phyloP scores from a whole-genome alignment of 2,888 invertebrate genomes.

The Hirtodrosophila alboralis region DNA sequence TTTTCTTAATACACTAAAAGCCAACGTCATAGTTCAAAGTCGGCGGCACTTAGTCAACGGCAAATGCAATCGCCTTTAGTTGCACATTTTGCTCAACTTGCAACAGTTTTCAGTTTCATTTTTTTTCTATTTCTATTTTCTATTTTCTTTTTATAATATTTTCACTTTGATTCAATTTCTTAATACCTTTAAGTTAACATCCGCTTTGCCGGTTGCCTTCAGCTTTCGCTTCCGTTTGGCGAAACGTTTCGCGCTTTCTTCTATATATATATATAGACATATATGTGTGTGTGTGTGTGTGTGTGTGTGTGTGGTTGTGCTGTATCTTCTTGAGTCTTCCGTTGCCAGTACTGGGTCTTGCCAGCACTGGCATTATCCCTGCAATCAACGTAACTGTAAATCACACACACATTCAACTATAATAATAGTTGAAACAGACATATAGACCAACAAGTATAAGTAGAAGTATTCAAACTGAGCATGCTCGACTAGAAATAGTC shows the following conservation, averaged over 20 bases:
- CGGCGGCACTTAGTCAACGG: conserved; percentile 64
- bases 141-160: conserved; percentile 48
- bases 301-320: conserved; percentile 8
- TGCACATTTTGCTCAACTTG: conserved; percentile 23
- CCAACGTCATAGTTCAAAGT: conserved; percentile 72
- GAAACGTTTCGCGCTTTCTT: conserved; percentile 1
- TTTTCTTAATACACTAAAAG: conserved; percentile 72
- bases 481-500: too few relatives aligned
- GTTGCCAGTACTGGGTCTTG: conserved; percentile 23
- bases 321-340: conserved; percentile 43
- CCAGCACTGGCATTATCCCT: conserved; percentile 65
- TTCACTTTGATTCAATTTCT: conserved; percentile 77
- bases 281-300: too few relatives aligned
- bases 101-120: neutral
- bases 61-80: conserved; percentile 59
- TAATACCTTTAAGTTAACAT: conserved; percentile 78
- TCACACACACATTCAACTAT: conserved; percentile 53
- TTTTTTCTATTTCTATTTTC: too few relatives aligned
- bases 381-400: conserved; percentile 76
- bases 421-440: conserved; percentile 70
- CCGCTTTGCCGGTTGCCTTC: conserved; percentile 59
- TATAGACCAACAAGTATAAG: neutral
- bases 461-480: neutral
- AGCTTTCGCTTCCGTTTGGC: conserved; percentile 40
- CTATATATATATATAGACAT: neutral